Conservation (phyloP, 2,113 vertebrate genomes). For the Chaetodon auriga region DNA sequence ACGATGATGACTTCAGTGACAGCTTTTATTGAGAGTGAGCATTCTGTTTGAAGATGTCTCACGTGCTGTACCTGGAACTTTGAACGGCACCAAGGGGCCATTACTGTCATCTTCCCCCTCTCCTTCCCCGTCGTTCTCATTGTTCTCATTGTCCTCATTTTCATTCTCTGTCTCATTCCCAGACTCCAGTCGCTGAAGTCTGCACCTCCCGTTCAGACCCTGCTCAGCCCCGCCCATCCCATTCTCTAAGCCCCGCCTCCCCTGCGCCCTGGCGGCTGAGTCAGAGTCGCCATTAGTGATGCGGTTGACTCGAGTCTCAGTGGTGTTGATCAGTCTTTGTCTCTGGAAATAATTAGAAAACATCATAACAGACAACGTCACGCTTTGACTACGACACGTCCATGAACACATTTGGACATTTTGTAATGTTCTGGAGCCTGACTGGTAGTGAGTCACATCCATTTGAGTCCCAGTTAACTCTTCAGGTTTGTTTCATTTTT, state of each 20-base stretch:
- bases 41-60: not conserved
- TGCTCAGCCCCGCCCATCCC: constrained; percentile 87
- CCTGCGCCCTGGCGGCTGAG: constrained; percentile 86
- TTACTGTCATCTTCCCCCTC: constrained; percentile 81
- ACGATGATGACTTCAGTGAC: not conserved
- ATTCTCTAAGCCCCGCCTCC: constrained; percentile 90
- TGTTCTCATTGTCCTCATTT: constrained; percentile 90
- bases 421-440: not conserved
- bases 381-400: not conserved
- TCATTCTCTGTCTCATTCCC: constrained; percentile 89
- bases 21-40: too few relatives aligned
- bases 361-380: not conserved
- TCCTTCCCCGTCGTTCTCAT: constrained; percentile 88
- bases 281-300: constrained; percentile 91
- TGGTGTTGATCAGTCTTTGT: constrained; percentile 93
- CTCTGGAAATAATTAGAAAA: constrained; percentile 80
- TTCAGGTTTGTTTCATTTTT: not conserved
- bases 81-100: constrained; percentile 91
- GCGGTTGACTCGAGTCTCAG: constrained; percentile 80
- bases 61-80: constrained; percentile 84
- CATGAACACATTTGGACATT: not conserved
- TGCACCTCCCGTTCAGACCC: constrained; percentile 79
- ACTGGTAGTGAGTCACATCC: not conserved
- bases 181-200: constrained; percentile 84
- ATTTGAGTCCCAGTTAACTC: not conserved